Evolutionary conservation across 92 coral and sea anemone species (phyloP), one percentile per base, ranked within the genome.

Genomic region (Parazoanthus atlanticus): DNA sequence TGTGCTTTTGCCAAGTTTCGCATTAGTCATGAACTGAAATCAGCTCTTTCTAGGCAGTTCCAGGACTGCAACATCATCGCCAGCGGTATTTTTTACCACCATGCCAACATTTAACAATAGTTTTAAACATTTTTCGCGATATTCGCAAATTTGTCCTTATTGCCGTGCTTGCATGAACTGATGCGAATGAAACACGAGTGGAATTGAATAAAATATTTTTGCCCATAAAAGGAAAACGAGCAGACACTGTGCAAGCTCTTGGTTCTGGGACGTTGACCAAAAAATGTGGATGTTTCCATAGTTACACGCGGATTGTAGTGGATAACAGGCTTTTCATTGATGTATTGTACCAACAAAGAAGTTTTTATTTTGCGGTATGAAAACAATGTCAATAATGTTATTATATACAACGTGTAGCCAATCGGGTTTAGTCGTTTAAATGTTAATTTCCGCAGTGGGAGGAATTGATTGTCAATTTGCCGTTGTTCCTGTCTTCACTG

Each of bases 371-470:
- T 61, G 58, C 56, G 93, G 93, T 76, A 94, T 90, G 88, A 82
- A 56, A 90, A 91, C 89, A 80, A 94, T 92, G 92, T 38, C 74
- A 92, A 88, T 78, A 78, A 94, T 94, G 96, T 86, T 92, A 92
- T 94, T 94, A 89, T 94, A 82, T 88, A 86, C 90, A 64, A 31
- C 32, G 74, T 36, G 40, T 52, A 86, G 73, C 96, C 96, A 94
- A 92, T 94, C 90, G 86, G 74, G 87, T 89, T 76, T 91, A 79
- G 85, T 69, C 88, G 67, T 79, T 25, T 79, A 52, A 65, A 75
- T 85, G 91, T 82, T 92, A 88, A 88, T 81, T 91, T 91, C 93
- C 93, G 91, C 70, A 76, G 90, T 85, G 91, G 95, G 91, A 88
- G 91, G 93, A 88, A 90, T 88, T 82, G 88, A 70, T 90, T 84